Percentiles rank a stretch among this genome's conserved stretches.
These are phyloP conservation scores for Dicrostonyx torquatus DNA, from an alignment of 2,797 vertebrate genomes.

Conservation along the genomic window DNA sequence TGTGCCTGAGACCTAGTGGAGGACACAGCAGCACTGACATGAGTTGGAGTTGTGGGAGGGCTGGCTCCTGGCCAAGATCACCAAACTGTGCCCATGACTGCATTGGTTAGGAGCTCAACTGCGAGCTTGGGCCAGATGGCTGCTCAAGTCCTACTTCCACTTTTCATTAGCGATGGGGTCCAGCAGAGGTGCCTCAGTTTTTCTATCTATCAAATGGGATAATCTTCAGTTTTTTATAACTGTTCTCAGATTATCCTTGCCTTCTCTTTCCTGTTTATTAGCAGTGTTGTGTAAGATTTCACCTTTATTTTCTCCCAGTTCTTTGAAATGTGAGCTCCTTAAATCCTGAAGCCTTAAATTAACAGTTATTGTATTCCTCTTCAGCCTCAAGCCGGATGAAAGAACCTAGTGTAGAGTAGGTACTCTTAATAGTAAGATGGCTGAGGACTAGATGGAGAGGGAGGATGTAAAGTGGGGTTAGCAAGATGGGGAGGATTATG, in stretches of 20 bases:
- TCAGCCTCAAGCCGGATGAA: neutral
- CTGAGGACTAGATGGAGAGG: neutral
- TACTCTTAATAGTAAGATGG: neutral
- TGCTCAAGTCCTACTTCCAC: neutral
- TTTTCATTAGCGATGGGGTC: too few relatives aligned
- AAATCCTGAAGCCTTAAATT: neutral
- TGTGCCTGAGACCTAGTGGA: too few relatives aligned
- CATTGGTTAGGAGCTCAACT: neutral
- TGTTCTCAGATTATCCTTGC: neutral
- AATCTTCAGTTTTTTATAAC: neutral
- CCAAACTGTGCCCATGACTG: neutral
- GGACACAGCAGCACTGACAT: neutral
- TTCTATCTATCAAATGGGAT: neutral
- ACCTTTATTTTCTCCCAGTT: neutral
- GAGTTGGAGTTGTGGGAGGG: neutral
- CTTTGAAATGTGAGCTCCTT: neutral
- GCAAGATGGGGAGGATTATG: neutral
- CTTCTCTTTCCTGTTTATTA: neutral
- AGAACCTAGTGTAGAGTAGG: neutral
- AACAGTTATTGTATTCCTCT: accelerated
- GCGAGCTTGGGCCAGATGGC: neutral
- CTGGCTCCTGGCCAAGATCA: neutral
- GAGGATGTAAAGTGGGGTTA: neutral
- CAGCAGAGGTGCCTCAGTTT: neutral
- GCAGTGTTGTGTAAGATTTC: neutral